Conservation (phyloP, 2,888 invertebrate species). For the Drosophila falleni region DNA sequence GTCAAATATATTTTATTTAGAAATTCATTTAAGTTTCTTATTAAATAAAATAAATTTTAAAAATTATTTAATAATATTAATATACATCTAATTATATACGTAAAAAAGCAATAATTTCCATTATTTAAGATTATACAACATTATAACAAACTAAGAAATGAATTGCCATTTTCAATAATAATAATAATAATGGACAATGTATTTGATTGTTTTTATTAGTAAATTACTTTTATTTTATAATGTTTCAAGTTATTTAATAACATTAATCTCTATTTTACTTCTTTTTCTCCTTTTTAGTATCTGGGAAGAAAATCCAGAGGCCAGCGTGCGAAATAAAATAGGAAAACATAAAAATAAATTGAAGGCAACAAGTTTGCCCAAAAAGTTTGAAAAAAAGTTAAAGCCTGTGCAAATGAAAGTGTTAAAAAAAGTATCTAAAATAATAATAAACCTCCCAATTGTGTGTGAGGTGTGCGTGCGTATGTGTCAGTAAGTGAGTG, state of each 20-base stretch:
- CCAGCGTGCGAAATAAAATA: conserved; percentile 16
- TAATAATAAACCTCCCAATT: conserved; percentile 22
- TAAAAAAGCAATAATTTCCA: too few relatives aligned
- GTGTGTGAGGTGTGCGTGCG: conserved; percentile 42
- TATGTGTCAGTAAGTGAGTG: conserved; percentile 35
- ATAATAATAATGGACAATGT: too few relatives aligned
- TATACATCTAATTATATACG: too few relatives aligned
- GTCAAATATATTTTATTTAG: neutral
- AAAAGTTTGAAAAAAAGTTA: conserved; percentile 18
- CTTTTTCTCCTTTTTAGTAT: conserved; percentile 38
- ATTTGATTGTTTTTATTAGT: too few relatives aligned
- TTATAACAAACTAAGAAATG: too few relatives aligned
- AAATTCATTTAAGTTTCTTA: neutral
- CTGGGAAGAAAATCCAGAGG: conserved; percentile 29
- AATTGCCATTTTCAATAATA: too few relatives aligned
- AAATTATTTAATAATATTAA: too few relatives aligned
- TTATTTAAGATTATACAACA: too few relatives aligned
- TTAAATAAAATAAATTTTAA: too few relatives aligned
- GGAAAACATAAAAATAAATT: conserved; percentile 15
- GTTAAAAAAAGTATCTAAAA: conserved; percentile 42
- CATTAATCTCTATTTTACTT: neutral
- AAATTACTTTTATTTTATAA: neutral
- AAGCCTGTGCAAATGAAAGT: conserved; percentile 46
- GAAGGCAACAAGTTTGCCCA: conserved; percentile 20
- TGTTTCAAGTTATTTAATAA: neutral